phyloP scores from a whole-genome alignment of 2,797 vertebrate species.

The Thamnophis elegans region DNA sequence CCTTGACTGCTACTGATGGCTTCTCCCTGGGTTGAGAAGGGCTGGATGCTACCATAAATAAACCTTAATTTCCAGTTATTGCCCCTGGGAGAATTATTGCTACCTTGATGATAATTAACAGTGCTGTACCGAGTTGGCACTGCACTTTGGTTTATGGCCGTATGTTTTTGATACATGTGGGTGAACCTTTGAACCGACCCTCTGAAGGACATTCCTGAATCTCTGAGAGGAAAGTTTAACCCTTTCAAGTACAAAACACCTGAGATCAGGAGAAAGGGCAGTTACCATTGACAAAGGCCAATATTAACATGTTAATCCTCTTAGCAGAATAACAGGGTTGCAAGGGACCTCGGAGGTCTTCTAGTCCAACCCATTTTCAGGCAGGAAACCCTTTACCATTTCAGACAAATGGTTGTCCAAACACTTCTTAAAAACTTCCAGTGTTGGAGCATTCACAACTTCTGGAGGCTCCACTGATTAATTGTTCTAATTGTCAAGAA shows the following conservation, averaged over 20 bases:
- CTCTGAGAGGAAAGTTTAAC: constrained; percentile 62
- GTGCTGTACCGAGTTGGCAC: constrained; percentile 51
- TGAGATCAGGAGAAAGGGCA: accelerated
- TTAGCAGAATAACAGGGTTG: not conserved
- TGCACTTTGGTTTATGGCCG: constrained; percentile 85
- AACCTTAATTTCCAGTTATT: constrained; percentile 71
- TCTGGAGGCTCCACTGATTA: not conserved
- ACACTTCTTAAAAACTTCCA: too few relatives aligned
- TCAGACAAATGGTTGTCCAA: too few relatives aligned
- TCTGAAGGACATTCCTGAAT: constrained; percentile 54
- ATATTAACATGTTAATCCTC: not conserved
- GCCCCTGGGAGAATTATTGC: constrained; percentile 37
- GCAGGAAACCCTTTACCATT: not conserved
- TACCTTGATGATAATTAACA: constrained; percentile 58
- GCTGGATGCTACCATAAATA: constrained; percentile 56
- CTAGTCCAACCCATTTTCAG: not conserved
- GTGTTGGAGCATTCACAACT: not conserved
- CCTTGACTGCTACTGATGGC: constrained; percentile 12
- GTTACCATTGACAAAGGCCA: accelerated
- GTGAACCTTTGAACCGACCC: constrained; percentile 72
- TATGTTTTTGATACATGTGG: constrained; percentile 62
- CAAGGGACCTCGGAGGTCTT: not conserved
- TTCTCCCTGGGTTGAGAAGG: constrained; percentile 37
- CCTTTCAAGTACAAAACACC: constrained; percentile 30
- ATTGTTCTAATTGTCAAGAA: not conserved